Conservation (phyloP, 2,888 invertebrate species). For the Caenorhabditis panamensis region DNA sequence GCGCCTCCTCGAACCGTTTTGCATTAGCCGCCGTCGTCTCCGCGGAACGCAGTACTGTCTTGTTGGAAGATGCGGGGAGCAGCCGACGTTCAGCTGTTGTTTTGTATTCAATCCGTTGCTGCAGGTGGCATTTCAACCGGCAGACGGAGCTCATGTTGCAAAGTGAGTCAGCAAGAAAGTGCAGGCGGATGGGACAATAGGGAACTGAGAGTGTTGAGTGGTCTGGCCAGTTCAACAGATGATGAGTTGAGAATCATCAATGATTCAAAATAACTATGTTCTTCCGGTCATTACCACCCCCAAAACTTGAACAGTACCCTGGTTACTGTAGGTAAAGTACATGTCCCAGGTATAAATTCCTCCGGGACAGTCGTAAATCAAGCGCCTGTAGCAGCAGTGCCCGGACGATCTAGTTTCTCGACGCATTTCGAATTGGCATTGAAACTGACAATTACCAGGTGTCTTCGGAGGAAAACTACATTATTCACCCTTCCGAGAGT, state of each 20-base stretch:
- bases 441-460: constrained; percentile 49
- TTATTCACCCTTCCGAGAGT: constrained; percentile 16
- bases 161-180: background rate
- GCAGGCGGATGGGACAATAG: no score
- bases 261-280: no score
- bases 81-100: constrained; percentile 22
- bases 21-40: constrained; percentile 23
- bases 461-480: constrained; percentile 14
- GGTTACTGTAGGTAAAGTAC: constrained; percentile 16
- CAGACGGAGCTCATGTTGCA: background rate
- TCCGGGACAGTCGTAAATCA: constrained; percentile 22
- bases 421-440: constrained; percentile 28
- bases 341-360: background rate
- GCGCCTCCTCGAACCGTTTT: constrained; percentile 37
- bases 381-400: background rate
- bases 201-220: no score
- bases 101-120: constrained; percentile 1
- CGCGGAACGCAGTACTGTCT: background rate
- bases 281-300: background rate
- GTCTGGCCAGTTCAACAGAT: background rate
- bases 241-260: no score
- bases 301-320: no score
- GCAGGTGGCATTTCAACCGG: constrained; percentile 7
- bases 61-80: background rate
- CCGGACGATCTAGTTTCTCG: constrained; percentile 21